A percentile compares a stretch with the other conserved stretches of the same genome.
Evolutionary conservation across 2,797 vertebrate genomes (phyloP).

Genomic region (Sandelia bainsii): DNA sequence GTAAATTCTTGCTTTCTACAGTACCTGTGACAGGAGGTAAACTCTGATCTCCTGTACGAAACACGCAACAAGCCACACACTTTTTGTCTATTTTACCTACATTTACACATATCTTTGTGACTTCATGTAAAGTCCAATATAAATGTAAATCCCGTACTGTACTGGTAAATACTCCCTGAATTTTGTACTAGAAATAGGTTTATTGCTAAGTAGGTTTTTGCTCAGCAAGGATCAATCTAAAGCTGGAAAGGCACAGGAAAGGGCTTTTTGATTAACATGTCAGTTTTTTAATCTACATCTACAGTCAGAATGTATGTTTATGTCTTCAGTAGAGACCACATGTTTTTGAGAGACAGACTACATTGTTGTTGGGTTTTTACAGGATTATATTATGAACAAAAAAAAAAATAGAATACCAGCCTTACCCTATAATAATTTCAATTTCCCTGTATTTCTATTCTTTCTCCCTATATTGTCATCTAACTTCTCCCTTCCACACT

Average conservation of each 20-base stretch:
- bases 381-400: not conserved
- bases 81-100: too few relatives aligned
- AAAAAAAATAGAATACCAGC: constrained; percentile 17
- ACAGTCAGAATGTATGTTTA: too few relatives aligned
- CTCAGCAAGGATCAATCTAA: not conserved
- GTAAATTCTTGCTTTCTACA: not conserved
- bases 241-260: not conserved
- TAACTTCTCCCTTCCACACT: constrained; percentile 48
- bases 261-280: not conserved
- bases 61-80: too few relatives aligned
- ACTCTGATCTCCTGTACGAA: too few relatives aligned
- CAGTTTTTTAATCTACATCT: too few relatives aligned
- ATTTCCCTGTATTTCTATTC: constrained; percentile 14
- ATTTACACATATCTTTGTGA: too few relatives aligned
- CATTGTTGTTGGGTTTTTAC: not conserved
- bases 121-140: not conserved
- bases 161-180: not conserved
- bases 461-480: constrained; percentile 40
- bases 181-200: too few relatives aligned
- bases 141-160: not conserved
- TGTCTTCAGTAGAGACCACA: not conserved
- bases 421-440: constrained; percentile 23
- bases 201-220: too few relatives aligned
- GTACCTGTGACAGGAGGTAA: not conserved
- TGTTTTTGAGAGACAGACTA: not conserved